Percentiles rank a stretch among this genome's conserved stretches.
phyloP scores from a whole-genome alignment of 1,140 invertebrate species.

The Caerostris extrusa region DNA sequence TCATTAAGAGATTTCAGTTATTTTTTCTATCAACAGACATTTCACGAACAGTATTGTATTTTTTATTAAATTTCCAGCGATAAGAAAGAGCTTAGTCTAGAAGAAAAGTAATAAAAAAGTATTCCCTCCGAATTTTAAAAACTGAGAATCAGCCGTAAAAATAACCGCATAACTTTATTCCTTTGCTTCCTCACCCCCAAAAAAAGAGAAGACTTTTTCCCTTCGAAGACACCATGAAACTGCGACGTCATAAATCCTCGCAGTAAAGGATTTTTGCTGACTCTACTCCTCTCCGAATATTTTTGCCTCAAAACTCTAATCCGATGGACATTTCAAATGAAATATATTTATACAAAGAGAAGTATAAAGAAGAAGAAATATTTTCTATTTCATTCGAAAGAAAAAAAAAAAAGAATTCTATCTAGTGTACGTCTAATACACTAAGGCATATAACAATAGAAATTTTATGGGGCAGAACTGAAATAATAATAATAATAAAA shows the following conservation, averaged over 20 bases:
- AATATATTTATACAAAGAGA: constrained; percentile 77
- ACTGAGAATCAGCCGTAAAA: constrained; percentile 29
- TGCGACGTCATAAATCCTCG: constrained; percentile 74
- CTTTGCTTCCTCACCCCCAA: constrained; percentile 12
- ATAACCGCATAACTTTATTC: constrained; percentile 69
- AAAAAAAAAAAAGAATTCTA: constrained; percentile 44
- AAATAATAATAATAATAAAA: neutral
- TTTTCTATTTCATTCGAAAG: constrained; percentile 43
- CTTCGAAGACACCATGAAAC: constrained; percentile 21
- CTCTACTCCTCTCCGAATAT: constrained; percentile 54
- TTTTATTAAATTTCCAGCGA: neutral
- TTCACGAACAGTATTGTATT: neutral
- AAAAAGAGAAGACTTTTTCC: neutral
- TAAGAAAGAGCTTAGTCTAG: neutral
- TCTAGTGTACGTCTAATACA: constrained; percentile 56
- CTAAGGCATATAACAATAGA: constrained; percentile 69
- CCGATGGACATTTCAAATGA: constrained; percentile 74
- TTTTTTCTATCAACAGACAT: neutral
- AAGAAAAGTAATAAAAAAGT: neutral
- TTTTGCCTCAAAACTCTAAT: constrained; percentile 73
- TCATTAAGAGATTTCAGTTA: neutral
- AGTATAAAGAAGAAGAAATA: constrained; percentile 64
- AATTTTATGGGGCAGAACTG: constrained; percentile 73
- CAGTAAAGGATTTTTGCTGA: constrained; percentile 72
- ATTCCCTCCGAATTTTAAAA: constrained; percentile 35